Base-by-base conservation (phyloP, 2,113 vertebrate species). In the Ceratotherium simum region DNA sequence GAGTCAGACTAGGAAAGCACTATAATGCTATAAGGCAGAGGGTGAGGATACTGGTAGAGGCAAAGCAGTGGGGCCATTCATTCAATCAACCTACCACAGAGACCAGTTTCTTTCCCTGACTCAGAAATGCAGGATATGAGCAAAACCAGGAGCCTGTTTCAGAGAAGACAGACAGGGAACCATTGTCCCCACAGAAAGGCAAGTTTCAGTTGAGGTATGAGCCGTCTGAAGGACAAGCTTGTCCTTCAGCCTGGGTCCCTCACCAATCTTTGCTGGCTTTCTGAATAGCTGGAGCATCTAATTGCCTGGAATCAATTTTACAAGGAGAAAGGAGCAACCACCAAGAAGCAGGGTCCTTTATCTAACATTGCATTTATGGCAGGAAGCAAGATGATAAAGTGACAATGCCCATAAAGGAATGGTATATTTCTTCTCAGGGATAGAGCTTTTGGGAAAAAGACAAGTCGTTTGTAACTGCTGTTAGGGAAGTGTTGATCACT, bases 251-350 rank as follows among this genome's bases (percentile, higher is more conserved):
- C 23, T 36, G 51, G 72, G 13, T 5, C 13, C n/a, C 81, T 96
- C 51, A 67, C 21, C 46, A 83, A 6, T 76, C 48, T 93, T 70
- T 23, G 6, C 62, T 90, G 67, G 13, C 25, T 90, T 65, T 96
- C 93, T 90, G 81, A 90, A 78, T 80, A 82, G 29, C 46, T 73
- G 31, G 69, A 70, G 25, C 18, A 95, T 97, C n/a, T 76, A 93
- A 97, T 97, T 86, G 80, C 64, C 27, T n/a, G 29, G 5, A 78
- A 84, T 96, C 23, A 27, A 29, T 96, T 97, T 88, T 88, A 92
- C 46, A 90, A 91, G 33, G 78, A 93, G 23, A 58, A 95, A 62
- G 58, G 82, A 95, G 89, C 62, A 97, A 91, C 76, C 42, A 56
- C 54, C 12, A 76, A 95, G 16, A 75, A 83, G 5, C 60, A 7